These are phyloP conservation scores for Paedocypris micromegethes DNA, from an alignment of 2,797 vertebrate genomes.

Conservation along the genomic window DNA sequence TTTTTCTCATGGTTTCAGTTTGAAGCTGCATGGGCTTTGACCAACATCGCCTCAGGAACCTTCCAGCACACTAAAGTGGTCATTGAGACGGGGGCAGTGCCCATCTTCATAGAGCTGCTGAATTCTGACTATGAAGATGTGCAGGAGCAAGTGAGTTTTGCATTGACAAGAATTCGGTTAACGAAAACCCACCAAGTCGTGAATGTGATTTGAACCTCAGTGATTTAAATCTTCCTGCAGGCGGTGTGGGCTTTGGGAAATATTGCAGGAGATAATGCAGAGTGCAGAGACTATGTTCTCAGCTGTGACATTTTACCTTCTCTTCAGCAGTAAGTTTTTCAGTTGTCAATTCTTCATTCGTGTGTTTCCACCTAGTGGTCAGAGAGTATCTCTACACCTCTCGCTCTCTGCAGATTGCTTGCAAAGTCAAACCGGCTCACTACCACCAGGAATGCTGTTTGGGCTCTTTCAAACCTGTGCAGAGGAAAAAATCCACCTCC, in stretches of 20 bases:
- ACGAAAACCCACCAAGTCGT: background rate
- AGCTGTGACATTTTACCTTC: slow-evolving; percentile 85
- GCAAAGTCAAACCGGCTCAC: slow-evolving; percentile 84
- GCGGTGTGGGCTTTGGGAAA: slow-evolving; percentile 91
- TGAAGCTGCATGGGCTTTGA: slow-evolving; percentile 89
- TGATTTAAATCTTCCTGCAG: slow-evolving; percentile 53
- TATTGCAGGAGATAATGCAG: slow-evolving; percentile 88
- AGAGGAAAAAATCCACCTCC: slow-evolving; percentile 89
- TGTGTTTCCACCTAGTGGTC: slow-evolving; percentile 4
- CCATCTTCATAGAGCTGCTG: slow-evolving; percentile 86
- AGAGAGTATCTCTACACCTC: background rate
- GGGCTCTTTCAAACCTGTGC: slow-evolving; percentile 89
- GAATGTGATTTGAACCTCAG: slow-evolving; percentile 5
- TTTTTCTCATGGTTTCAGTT: slow-evolving; percentile 63
- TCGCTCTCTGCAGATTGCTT: slow-evolving; percentile 67
- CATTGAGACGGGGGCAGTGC: slow-evolving; percentile 87
- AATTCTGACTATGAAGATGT: slow-evolving; percentile 88
- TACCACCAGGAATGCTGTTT: slow-evolving; percentile 87
- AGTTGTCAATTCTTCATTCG: no score
- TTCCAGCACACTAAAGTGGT: slow-evolving; percentile 89
- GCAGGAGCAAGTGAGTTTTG: slow-evolving; percentile 77
- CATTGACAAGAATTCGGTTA: background rate
- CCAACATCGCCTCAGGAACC: slow-evolving; percentile 89
- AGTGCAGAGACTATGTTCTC: slow-evolving; percentile 89
- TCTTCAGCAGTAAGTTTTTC: slow-evolving; percentile 80